phyloP scores from a whole-genome alignment of 2,113 vertebrate species.

The Nibea albiflora region DNA sequence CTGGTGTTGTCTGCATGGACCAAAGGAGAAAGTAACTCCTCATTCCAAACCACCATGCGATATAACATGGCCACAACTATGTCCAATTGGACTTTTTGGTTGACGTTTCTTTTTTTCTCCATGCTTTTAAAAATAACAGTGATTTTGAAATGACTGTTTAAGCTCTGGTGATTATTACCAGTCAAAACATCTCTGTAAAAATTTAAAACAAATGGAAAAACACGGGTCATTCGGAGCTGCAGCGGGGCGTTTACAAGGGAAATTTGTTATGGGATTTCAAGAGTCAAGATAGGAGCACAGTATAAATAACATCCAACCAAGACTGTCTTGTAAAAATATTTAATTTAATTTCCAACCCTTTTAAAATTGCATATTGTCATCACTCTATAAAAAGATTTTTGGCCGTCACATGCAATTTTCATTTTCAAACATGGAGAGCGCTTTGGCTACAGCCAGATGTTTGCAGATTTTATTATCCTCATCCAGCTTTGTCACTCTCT shows the following conservation, averaged over 20 bases:
- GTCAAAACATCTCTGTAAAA: conserved; percentile 47
- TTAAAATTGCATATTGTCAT: conserved; percentile 38
- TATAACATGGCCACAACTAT: conserved; percentile 79
- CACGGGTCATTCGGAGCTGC: conserved; percentile 4
- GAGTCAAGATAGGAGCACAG: conserved; percentile 26
- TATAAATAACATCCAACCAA: conserved; percentile 44
- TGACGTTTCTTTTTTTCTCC: conserved; percentile 19
- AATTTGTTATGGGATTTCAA: conserved; percentile 52
- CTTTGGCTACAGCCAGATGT: conserved; percentile 49
- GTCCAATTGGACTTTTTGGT: conserved; percentile 58
- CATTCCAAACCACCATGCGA: conserved; percentile 68
- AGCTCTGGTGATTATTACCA: conserved; percentile 42
- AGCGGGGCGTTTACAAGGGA: conserved; percentile 40
- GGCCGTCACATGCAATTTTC: conserved; percentile 14
- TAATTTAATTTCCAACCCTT: conserved; percentile 18
- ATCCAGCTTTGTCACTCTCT: conserved; percentile 43
- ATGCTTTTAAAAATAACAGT: conserved; percentile 75
- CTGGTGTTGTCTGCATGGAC: conserved; percentile 69
- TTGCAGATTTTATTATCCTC: conserved; percentile 37
- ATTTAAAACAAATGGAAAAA: conserved; percentile 49
- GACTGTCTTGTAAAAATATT: conserved; percentile 2
- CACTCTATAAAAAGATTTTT: conserved; percentile 38
- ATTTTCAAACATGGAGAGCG: conserved; percentile 29
- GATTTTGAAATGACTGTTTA: conserved; percentile 50
- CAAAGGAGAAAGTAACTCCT: conserved; percentile 66